These are phyloP conservation scores for Samia ricini DNA, from an alignment of 1,140 invertebrate species.

Conservation along the genomic window DNA sequence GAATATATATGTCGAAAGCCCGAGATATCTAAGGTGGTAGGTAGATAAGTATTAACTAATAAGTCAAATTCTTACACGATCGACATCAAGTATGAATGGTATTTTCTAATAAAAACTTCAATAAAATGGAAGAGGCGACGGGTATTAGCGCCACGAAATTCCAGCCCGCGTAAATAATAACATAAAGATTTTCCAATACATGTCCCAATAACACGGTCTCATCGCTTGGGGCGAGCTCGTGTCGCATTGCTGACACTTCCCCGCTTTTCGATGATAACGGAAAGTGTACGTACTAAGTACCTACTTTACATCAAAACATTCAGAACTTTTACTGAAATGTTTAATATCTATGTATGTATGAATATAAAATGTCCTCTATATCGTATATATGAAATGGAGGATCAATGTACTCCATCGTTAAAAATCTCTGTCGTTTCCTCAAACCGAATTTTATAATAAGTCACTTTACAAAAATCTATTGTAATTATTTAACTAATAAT, in stretches of 20 bases:
- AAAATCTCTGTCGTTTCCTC: too few relatives aligned
- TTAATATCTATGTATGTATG: not conserved
- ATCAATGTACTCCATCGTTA: not conserved
- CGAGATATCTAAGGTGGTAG: conserved; percentile 19
- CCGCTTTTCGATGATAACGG: not conserved
- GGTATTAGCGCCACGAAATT: conserved; percentile 62
- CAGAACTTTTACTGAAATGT: not conserved
- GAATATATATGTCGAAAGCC: conserved; percentile 15
- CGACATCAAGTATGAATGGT: conserved; percentile 38
- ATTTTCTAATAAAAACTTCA: conserved; percentile 66
- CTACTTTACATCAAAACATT: not conserved
- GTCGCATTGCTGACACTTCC: conserved; percentile 1
- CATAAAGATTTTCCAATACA: conserved; percentile 67
- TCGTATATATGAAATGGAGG: not conserved
- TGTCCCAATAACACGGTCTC: conserved; percentile 45
- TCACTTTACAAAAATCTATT: too few relatives aligned
- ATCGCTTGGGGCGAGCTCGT: conserved; percentile 15
- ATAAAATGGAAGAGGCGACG: conserved; percentile 54
- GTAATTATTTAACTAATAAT: too few relatives aligned
- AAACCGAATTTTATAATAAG: too few relatives aligned
- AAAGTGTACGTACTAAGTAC: not conserved
- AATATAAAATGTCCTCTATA: not conserved
- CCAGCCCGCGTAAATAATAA: conserved; percentile 62
- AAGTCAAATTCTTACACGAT: conserved; percentile 37
- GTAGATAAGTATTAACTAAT: conserved; percentile 25